Conservation (phyloP, 2,113 vertebrate genomes). For the Oryzias javanicus region DNA sequence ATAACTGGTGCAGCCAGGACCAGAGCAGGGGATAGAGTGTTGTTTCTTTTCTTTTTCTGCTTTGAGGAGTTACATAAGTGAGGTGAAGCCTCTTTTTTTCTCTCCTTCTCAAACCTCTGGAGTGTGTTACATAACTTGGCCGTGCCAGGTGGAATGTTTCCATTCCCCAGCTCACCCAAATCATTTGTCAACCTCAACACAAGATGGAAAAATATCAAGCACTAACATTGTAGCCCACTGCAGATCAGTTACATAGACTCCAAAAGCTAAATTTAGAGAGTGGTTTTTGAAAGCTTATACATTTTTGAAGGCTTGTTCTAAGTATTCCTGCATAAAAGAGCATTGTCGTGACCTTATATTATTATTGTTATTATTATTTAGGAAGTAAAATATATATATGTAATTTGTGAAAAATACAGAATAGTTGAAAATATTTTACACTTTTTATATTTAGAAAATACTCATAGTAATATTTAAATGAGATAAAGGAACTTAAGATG, state of each 20-base stretch:
- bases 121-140: slow-evolving; percentile 66
- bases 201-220: slow-evolving; percentile 56
- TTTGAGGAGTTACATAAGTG: slow-evolving; percentile 60
- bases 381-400: neutral
- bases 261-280: slow-evolving; percentile 55
- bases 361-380: neutral
- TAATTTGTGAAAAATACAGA: too few relatives aligned
- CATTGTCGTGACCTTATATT: neutral
- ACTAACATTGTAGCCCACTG: slow-evolving; percentile 39
- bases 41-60: slow-evolving; percentile 30
- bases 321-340: slow-evolving; percentile 19
- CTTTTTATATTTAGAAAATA: too few relatives aligned
- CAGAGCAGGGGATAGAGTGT: slow-evolving; percentile 22
- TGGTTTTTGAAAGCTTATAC: slow-evolving; percentile 25
- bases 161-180: slow-evolving; percentile 60
- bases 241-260: slow-evolving; percentile 37
- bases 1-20: slow-evolving; percentile 23
- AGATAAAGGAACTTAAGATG: too few relatives aligned
- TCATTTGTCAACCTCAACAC: slow-evolving; percentile 56
- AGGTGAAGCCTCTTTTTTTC: slow-evolving; percentile 61
- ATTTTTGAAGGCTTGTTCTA: slow-evolving; percentile 11
- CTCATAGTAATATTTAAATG: too few relatives aligned
- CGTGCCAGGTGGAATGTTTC: slow-evolving; percentile 59
- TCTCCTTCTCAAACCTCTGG: slow-evolving; percentile 53
- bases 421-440: neutral